Evolutionary conservation across 1,140 invertebrate species (phyloP).

Genomic region (Charaxes varanes): DNA sequence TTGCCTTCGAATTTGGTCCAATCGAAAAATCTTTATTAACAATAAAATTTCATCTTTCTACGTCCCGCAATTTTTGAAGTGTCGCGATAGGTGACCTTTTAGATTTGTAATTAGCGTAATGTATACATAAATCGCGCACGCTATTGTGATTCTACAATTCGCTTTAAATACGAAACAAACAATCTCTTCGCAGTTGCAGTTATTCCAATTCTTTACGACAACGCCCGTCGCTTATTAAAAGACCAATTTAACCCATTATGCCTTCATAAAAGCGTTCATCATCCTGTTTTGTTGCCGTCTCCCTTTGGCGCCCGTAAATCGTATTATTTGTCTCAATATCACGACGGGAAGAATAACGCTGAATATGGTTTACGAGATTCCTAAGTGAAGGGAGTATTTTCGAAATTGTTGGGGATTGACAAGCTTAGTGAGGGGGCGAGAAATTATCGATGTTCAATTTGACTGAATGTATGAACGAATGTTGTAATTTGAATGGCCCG

Average conservation of each 20-base stretch:
- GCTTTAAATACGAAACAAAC: conserved; percentile 8
- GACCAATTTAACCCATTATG: conserved; percentile 69
- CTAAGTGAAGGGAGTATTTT: conserved; percentile 61
- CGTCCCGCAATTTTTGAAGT: too few relatives aligned
- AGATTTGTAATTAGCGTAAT: too few relatives aligned
- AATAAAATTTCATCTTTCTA: too few relatives aligned
- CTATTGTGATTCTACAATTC: conserved; percentile 2
- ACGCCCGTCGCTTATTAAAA: conserved; percentile 61
- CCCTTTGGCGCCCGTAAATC: conserved; percentile 14
- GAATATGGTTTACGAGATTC: conserved; percentile 64
- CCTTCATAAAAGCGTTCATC: conserved; percentile 53
- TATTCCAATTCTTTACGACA: conserved; percentile 38
- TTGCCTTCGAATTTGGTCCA: too few relatives aligned
- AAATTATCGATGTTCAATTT: conserved; percentile 11
- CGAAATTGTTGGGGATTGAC: conserved; percentile 47
- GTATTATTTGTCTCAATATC: conserved; percentile 28
- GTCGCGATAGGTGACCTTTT: too few relatives aligned
- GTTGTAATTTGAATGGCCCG: too few relatives aligned
- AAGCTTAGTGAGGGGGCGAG: conserved; percentile 14
- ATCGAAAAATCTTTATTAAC: too few relatives aligned
- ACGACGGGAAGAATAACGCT: conserved; percentile 30
- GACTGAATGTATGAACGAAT: background rate
- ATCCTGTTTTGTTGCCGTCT: conserved; percentile 54
- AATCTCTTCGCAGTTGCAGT: too few relatives aligned
- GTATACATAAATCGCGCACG: too few relatives aligned